phyloP scores from a whole-genome alignment of 2,113 vertebrate genomes.

The Nothobranchius furzeri region DNA sequence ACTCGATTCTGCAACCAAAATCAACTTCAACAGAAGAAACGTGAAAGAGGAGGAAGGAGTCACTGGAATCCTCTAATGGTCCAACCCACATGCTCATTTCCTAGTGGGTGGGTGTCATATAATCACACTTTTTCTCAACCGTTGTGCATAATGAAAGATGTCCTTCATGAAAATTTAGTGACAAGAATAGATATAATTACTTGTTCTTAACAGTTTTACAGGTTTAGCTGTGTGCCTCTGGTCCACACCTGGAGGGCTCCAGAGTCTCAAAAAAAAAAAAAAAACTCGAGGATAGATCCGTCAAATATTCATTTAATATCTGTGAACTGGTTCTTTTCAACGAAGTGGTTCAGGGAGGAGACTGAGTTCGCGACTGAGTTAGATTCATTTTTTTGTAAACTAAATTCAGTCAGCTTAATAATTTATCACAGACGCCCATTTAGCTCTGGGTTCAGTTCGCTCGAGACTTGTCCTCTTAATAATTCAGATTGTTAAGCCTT shows the following conservation, averaged over 20 bases:
- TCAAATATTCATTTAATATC: conserved; percentile 19
- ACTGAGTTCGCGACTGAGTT: conserved; percentile 40
- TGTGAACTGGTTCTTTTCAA: not conserved
- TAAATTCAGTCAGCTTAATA: conserved; percentile 62
- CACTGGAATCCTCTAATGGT: not conserved
- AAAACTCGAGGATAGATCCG: not conserved
- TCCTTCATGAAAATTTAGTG: not conserved
- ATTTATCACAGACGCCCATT: conserved; percentile 63
- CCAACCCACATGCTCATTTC: not conserved
- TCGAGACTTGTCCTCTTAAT: conserved; percentile 72
- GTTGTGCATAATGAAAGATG: not conserved
- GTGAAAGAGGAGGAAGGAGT: not conserved
- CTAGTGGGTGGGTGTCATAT: not conserved
- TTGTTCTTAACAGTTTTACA: not conserved
- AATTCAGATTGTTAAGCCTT: conserved; percentile 76
- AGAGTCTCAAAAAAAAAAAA: not conserved
- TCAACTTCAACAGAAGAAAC: not conserved
- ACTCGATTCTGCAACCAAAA: not conserved
- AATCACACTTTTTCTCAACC: not conserved
- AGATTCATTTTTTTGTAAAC: conserved; percentile 46
- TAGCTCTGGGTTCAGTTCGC: conserved; percentile 63
- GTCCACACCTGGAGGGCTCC: not conserved
- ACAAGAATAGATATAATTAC: not conserved
- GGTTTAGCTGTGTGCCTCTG: not conserved
- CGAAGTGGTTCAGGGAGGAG: conserved; percentile 5